A percentile compares a stretch with the other conserved stretches of the same genome.
Evolutionary conservation across 2,113 vertebrate genomes (phyloP).

Genomic region (Eptatretus burgeri): DNA sequence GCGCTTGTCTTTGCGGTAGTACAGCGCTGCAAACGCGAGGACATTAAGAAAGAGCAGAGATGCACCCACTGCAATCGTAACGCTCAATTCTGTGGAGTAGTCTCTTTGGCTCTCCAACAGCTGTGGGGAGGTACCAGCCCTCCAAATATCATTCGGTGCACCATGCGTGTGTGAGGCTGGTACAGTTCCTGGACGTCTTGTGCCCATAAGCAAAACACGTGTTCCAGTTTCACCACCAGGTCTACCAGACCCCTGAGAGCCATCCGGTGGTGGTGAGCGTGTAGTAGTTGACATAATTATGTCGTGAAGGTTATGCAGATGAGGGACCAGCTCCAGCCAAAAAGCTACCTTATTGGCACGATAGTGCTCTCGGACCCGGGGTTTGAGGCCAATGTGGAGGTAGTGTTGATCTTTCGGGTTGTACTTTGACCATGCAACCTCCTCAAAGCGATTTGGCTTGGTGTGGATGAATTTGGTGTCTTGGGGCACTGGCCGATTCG

Average conservation of each 20-base stretch:
- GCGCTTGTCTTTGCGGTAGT: conserved; percentile 95
- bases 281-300: conserved; percentile 28
- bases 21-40: conserved; percentile 75
- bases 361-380: conserved; percentile 3
- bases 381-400: conserved; percentile 2
- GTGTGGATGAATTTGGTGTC: conserved; percentile 6
- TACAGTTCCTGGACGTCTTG: too few relatives aligned
- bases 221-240: conserved; percentile 43
- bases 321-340: conserved; percentile 60
- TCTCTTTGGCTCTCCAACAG: conserved; percentile 69
- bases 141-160: too few relatives aligned
- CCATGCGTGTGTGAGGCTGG: too few relatives aligned
- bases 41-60: conserved; percentile 91
- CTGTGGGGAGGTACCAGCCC: conserved; percentile 40
- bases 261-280: conserved; percentile 22
- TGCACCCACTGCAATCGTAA: conserved; percentile 83
- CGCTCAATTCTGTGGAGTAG: conserved; percentile 89
- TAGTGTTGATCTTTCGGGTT: conserved; percentile 4
- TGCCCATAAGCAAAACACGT: conserved; percentile 15
- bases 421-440: conserved; percentile 6
- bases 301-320: conserved; percentile 43
- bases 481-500: conserved; percentile 2
- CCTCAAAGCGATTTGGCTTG: conserved; percentile 5
- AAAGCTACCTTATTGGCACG: conserved; percentile 17
- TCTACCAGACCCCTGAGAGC: conserved; percentile 27